These are phyloP conservation scores for Cebus imitator DNA, from an alignment of 2,113 vertebrate species.

Conservation along the genomic window DNA sequence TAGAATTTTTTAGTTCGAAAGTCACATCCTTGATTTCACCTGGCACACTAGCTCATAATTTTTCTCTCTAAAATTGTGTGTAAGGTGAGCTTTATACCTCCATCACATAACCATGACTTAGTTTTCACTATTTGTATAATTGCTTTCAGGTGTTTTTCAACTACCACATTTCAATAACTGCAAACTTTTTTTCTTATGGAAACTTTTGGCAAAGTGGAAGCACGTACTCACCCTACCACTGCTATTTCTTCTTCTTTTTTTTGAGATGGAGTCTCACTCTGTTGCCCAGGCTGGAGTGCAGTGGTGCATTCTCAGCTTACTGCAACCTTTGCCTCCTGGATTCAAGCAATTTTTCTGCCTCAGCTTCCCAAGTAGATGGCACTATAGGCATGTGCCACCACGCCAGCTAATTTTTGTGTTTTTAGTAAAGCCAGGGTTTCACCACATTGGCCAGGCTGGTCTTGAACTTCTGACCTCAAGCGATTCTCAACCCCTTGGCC, in stretches of 20 bases:
- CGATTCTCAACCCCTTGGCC: no score
- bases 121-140: neutral
- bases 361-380: no score
- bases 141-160: neutral
- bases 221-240: neutral
- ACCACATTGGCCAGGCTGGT: no score
- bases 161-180: neutral
- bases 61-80: neutral
- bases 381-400: no score
- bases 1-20: slow-evolving; percentile 6
- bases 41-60: neutral
- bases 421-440: no score
- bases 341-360: no score
- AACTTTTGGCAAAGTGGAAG: neutral
- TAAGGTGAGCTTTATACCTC: neutral
- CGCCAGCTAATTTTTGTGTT: no score
- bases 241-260: neutral
- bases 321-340: no score
- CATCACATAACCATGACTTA: neutral
- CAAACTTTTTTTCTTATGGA: slow-evolving; percentile 7
- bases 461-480: no score
- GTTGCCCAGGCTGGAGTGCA: no score
- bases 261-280: no score
- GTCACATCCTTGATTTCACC: neutral
- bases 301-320: no score